These are phyloP conservation scores for Ancistrus triradiatus DNA, from an alignment of 2,113 vertebrate genomes.

Conservation along the genomic window DNA sequence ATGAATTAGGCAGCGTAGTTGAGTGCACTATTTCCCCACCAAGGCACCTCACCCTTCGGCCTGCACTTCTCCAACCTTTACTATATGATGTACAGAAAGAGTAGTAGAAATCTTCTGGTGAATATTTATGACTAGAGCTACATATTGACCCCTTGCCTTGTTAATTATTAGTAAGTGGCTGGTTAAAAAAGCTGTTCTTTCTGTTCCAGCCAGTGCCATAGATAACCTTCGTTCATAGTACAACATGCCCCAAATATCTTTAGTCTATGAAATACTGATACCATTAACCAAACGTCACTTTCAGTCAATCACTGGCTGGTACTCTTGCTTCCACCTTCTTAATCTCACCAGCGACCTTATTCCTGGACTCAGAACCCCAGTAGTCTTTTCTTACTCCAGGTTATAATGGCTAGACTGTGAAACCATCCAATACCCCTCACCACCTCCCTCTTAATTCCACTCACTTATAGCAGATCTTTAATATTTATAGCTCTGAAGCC, in stretches of 20 bases:
- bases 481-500: conserved; percentile 70
- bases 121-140: conserved; percentile 1
- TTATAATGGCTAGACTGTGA: conserved; percentile 82
- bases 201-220: too few species aligned
- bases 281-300: too few species aligned
- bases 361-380: conserved; percentile 46
- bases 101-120: neutral
- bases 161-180: too few species aligned
- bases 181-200: too few species aligned
- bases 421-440: conserved; percentile 63
- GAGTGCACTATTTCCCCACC: neutral
- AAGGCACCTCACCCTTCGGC: conserved; percentile 3
- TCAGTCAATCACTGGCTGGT: too few species aligned
- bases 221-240: too few species aligned
- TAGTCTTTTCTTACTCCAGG: conserved; percentile 63
- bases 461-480: conserved; percentile 67
- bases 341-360: conserved; percentile 29
- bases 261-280: too few species aligned
- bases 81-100: neutral
- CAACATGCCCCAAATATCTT: too few species aligned
- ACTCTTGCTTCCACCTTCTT: conserved; percentile 36
- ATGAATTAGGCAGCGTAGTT: conserved; percentile 17
- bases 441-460: conserved; percentile 38
- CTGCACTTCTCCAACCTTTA: neutral
- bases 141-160: too few species aligned